Conservation (phyloP, 2,113 vertebrate genomes). For the Acanthochromis polyacanthus region DNA sequence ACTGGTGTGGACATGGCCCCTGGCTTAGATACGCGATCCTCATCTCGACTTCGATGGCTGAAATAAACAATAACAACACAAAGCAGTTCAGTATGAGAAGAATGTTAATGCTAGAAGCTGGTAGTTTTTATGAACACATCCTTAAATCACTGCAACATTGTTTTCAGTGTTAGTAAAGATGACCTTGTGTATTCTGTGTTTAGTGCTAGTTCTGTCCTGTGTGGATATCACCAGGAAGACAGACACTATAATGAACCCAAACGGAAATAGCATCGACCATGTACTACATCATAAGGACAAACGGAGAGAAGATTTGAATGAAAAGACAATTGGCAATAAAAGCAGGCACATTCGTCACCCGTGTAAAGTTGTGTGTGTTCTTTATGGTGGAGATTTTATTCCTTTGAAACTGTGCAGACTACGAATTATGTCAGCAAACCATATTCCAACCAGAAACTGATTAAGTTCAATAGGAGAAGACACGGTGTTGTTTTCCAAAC, state of each 20-base stretch:
- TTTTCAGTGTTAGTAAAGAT: not conserved
- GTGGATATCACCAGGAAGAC: conserved; percentile 31
- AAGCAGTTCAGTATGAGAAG: not conserved
- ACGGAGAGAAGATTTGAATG: not conserved
- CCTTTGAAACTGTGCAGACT: not conserved
- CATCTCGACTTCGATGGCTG: conserved; percentile 94
- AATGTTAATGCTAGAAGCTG: not conserved
- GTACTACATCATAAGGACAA: conserved; percentile 1
- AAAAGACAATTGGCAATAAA: conserved; percentile 45
- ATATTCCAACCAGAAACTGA: conserved; percentile 17
- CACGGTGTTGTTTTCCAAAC: conserved; percentile 4
- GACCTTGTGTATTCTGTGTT: conserved; percentile 11
- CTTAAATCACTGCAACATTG: conserved; percentile 7
- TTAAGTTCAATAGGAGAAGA: not conserved
- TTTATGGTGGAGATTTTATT: not conserved
- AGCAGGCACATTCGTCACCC: not conserved
- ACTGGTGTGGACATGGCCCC: conserved; percentile 90
- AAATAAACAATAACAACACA: conserved; percentile 33
- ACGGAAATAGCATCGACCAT: conserved; percentile 20
- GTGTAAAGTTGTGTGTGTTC: not conserved
- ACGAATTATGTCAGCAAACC: not conserved
- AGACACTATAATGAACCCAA: conserved; percentile 16
- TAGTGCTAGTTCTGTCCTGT: conserved; percentile 18
- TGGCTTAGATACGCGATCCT: conserved; percentile 90
- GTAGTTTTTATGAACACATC: not conserved